Evolutionary conservation across 2,888 invertebrate species (phyloP).

Genomic region (Cheilosia impressa): DNA sequence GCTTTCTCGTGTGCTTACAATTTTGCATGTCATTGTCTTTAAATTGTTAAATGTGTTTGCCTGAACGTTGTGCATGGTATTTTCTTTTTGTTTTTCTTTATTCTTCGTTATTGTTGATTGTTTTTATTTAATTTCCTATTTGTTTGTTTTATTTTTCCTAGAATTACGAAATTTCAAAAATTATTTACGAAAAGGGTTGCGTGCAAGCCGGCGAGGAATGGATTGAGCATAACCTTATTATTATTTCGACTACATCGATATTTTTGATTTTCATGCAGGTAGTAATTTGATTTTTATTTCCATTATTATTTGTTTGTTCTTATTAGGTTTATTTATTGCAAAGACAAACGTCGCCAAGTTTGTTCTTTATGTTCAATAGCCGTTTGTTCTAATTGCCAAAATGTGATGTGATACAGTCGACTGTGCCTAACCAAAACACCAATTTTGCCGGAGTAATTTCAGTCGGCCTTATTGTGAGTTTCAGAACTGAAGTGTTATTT

Average conservation of each 20-base stretch:
- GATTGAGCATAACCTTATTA: conserved; percentile 96
- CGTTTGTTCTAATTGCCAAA: too few relatives aligned
- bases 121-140: conserved; percentile 78
- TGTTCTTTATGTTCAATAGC: too few relatives aligned
- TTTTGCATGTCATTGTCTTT: conserved; percentile 71
- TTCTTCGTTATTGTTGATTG: conserved; percentile 45
- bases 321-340: not conserved
- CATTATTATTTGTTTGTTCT: not conserved
- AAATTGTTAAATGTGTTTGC: conserved; percentile 26
- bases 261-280: conserved; percentile 97
- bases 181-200: conserved; percentile 96
- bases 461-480: too few relatives aligned
- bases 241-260: conserved; percentile 94
- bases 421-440: too few relatives aligned
- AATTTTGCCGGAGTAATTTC: too few relatives aligned
- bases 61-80: conserved; percentile 50
- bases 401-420: too few relatives aligned
- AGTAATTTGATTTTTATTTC: conserved; percentile 82
- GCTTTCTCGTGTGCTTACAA: conserved; percentile 49
- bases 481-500: too few relatives aligned
- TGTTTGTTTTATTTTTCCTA: conserved; percentile 81
- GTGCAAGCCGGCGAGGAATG: conserved; percentile 96
- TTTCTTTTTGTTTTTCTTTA: conserved; percentile 72
- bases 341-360: too few relatives aligned
- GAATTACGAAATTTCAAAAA: conserved; percentile 92